Evolutionary conservation across 2,888 invertebrate genomes (phyloP).

Genomic region (Polydrusus pterygomalis): DNA sequence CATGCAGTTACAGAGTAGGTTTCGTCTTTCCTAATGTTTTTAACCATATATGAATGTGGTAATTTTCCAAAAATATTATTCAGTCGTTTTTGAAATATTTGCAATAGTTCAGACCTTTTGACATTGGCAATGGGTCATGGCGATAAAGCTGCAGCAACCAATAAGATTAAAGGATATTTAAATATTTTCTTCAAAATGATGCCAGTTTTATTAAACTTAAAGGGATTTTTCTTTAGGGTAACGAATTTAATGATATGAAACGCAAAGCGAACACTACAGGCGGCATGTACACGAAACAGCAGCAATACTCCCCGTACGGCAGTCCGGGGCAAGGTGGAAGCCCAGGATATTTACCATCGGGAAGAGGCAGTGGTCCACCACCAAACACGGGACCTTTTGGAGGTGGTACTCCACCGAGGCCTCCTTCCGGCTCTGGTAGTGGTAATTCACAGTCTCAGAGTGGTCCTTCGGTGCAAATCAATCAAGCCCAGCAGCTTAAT

Average conservation of each 20-base stretch:
- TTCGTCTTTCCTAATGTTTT: no score
- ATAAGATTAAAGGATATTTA: no score
- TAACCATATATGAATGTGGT: no score
- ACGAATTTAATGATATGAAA: conserved; percentile 71
- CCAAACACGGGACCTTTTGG: conserved; percentile 64
- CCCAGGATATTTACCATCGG: conserved; percentile 71
- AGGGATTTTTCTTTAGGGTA: conserved; percentile 59
- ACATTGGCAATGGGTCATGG: no score
- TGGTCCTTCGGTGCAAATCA: conserved; percentile 84
- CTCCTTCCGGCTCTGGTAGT: conserved; percentile 73
- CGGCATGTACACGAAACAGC: conserved; percentile 65
- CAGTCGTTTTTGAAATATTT: no score
- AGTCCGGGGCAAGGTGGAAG: conserved; percentile 78
- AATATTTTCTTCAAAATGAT: not conserved
- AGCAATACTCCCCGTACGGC: conserved; percentile 82
- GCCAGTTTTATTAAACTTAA: no score
- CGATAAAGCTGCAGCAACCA: no score
- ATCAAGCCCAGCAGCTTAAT: conserved; percentile 91
- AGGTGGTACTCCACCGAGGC: conserved; percentile 74
- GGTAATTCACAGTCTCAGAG: conserved; percentile 58
- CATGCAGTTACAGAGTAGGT: no score
- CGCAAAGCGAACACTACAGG: conserved; percentile 67
- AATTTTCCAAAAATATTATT: no score
- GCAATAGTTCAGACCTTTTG: no score
- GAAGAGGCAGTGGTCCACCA: conserved; percentile 62